Percentiles rank a stretch among this genome's conserved stretches.
These are phyloP conservation scores for Lasioglossum villosulum DNA, from an alignment of 2,888 invertebrate genomes.

Conservation along the genomic window DNA sequence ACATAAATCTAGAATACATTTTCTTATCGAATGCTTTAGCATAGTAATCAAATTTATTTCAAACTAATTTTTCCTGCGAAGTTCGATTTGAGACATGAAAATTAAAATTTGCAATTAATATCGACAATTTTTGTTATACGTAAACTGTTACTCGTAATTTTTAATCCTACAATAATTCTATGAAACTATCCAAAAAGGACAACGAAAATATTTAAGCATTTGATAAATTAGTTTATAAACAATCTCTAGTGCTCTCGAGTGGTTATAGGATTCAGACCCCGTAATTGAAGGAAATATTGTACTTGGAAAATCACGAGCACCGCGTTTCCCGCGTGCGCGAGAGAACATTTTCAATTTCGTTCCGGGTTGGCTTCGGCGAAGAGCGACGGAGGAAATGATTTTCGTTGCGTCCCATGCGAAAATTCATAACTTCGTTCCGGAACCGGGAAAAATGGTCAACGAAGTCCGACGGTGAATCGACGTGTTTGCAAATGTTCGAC, in stretches of 20 bases:
- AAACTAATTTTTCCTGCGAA: too few species aligned
- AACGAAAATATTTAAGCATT: background rate
- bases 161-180: background rate
- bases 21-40: too few species aligned
- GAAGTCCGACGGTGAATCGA: conserved; percentile 49
- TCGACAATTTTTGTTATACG: background rate
- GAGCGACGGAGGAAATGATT: conserved; percentile 54
- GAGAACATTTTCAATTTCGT: conserved; percentile 51
- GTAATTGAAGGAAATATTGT: background rate
- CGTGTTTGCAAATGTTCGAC: conserved; percentile 69
- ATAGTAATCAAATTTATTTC: too few species aligned
- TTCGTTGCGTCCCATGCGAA: conserved; percentile 49
- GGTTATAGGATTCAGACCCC: background rate
- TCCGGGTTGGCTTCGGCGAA: background rate
- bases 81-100: too few species aligned
- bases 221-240: background rate
- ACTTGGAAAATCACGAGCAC: conserved; percentile 2
- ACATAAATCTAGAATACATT: too few species aligned
- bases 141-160: background rate
- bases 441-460: conserved; percentile 21
- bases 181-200: too few species aligned
- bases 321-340: conserved; percentile 30
- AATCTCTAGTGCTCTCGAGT: background rate
- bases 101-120: background rate
- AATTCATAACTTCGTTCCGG: conserved; percentile 59